Evolutionary conservation across 1,140 invertebrate genomes (phyloP).

Genomic region (Cydia fagiglandana): DNA sequence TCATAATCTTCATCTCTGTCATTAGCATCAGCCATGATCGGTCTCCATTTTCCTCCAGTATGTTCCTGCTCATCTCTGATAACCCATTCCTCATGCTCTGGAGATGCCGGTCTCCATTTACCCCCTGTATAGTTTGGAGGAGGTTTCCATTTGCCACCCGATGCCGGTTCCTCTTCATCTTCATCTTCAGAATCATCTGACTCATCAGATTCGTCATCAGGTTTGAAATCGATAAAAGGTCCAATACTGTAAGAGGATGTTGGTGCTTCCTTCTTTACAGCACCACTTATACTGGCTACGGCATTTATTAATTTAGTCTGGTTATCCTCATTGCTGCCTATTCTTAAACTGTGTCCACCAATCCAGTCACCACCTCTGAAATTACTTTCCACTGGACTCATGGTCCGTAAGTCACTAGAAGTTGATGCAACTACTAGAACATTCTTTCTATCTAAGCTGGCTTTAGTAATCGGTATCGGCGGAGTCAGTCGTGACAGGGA

Average conservation of each 20-base stretch:
- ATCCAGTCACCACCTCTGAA: constrained; percentile 80
- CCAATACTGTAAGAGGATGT: constrained; percentile 66
- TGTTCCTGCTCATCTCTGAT: constrained; percentile 69
- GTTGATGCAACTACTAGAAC: constrained; percentile 56
- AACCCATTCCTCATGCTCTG: constrained; percentile 70
- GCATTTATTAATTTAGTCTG: constrained; percentile 82
- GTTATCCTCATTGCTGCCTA: constrained; percentile 77
- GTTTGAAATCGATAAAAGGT: constrained; percentile 77
- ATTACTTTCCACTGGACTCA: constrained; percentile 71
- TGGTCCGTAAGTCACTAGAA: constrained; percentile 58
- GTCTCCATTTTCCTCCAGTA: constrained; percentile 77
- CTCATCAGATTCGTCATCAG: constrained; percentile 79
- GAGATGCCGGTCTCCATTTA: constrained; percentile 82
- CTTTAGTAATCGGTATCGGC: constrained; percentile 71
- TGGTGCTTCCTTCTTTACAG: constrained; percentile 76
- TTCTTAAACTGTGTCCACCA: constrained; percentile 79
- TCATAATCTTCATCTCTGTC: constrained; percentile 74
- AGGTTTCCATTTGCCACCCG: constrained; percentile 85
- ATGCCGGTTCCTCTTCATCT: constrained; percentile 81
- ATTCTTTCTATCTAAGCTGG: constrained; percentile 61
- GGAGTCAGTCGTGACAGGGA: constrained; percentile 66
- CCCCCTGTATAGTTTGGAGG: constrained; percentile 85
- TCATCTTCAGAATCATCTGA: constrained; percentile 80
- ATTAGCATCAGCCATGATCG: constrained; percentile 56
- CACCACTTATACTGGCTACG: constrained; percentile 80